A percentile compares a stretch with the other conserved stretches of the same genome.
These are phyloP conservation scores for Uropsilus gracilis DNA, from an alignment of 2,113 vertebrate genomes.

Conservation along the genomic window DNA sequence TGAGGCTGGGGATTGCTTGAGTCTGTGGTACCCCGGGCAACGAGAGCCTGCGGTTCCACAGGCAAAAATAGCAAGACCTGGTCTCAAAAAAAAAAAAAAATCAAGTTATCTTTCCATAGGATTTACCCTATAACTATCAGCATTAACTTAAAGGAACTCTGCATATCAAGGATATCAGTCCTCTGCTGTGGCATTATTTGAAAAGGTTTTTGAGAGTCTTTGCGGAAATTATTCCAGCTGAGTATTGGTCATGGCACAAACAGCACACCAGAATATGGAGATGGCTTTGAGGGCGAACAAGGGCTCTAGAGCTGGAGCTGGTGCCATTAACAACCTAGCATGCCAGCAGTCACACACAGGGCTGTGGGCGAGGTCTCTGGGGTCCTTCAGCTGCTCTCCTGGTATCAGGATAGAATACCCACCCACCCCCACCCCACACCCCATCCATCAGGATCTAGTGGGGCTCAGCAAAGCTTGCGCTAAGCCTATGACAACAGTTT, in stretches of 20 bases:
- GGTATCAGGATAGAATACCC: neutral
- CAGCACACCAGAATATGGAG: neutral
- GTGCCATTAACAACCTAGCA: neutral
- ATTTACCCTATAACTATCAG: neutral
- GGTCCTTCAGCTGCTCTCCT: neutral
- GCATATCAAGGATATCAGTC: neutral
- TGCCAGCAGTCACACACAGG: neutral
- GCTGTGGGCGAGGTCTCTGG: neutral
- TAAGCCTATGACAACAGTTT: slow-evolving; percentile 64
- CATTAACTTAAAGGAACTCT: neutral
- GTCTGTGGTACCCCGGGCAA: no score
- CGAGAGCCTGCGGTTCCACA: no score
- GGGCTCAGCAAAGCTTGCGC: slow-evolving; percentile 53
- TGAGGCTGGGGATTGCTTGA: no score
- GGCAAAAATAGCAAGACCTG: no score
- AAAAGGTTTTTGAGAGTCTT: neutral
- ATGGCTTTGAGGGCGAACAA: neutral
- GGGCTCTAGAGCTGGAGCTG: neutral
- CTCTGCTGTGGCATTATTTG: neutral
- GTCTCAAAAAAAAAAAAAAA: no score
- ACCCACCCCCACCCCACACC: no score
- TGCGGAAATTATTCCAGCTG: neutral
- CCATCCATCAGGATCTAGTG: neutral
- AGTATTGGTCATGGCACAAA: neutral
- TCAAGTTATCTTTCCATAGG: neutral